Conservation (phyloP, 2,888 invertebrate genomes). For the Tenthredo notha region DNA sequence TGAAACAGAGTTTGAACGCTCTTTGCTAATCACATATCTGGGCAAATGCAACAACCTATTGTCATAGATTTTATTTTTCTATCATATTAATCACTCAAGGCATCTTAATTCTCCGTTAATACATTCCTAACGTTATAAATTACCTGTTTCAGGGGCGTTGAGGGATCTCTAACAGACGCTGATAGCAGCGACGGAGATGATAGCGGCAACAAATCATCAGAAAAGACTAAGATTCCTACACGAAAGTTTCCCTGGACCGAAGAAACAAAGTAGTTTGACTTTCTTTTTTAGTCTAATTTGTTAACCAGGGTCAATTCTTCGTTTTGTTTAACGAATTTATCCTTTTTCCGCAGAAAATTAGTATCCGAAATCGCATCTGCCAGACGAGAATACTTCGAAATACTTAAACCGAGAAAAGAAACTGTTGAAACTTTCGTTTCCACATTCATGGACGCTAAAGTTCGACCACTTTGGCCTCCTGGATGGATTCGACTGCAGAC, state of each 20-base stretch:
- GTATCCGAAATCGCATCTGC: constrained; percentile 70
- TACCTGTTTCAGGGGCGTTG: constrained; percentile 71
- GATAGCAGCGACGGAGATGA: constrained; percentile 74
- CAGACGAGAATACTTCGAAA: constrained; percentile 76
- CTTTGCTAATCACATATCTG: not conserved
- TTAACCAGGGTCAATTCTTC: not conserved
- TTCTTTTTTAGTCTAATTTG: not conserved
- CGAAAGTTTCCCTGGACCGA: constrained; percentile 88
- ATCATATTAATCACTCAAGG: not conserved
- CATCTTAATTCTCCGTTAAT: not conserved
- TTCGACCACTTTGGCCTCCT: constrained; percentile 84
- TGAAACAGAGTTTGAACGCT: not conserved
- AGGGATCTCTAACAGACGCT: constrained; percentile 67
- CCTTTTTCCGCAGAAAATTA: constrained; percentile 66
- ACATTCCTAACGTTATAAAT: not conserved
- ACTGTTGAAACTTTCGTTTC: constrained; percentile 80
- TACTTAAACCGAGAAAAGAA: constrained; percentile 78
- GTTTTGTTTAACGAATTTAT: not conserved
- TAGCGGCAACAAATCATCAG: constrained; percentile 73
- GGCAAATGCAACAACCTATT: not conserved
- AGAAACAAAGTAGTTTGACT: constrained; percentile 80
- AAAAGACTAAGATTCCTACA: constrained; percentile 83
- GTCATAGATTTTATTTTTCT: not conserved
- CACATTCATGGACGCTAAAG: constrained; percentile 81
- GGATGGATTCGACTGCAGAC: constrained; percentile 85